These are phyloP conservation scores for Baronia brevicornis DNA, from an alignment of 2,888 invertebrate genomes.

Conservation along the genomic window DNA sequence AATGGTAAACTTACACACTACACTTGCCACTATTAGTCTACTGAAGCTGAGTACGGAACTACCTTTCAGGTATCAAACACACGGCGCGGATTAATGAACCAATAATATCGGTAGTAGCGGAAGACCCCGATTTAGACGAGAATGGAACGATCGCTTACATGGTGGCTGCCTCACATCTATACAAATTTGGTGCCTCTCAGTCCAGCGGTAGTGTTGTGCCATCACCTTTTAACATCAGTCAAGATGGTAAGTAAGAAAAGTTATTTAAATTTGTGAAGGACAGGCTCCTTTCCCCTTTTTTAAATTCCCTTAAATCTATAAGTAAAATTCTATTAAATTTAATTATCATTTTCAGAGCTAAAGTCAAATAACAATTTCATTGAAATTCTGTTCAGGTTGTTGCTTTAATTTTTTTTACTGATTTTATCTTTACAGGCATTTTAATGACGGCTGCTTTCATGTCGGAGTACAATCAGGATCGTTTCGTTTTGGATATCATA, in stretches of 20 bases:
- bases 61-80: constrained; percentile 79
- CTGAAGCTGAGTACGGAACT: background rate
- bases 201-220: constrained; percentile 91
- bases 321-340: too few species aligned
- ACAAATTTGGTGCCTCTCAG: constrained; percentile 84
- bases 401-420: background rate
- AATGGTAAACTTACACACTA: too few species aligned
- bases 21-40: background rate
- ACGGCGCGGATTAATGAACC: constrained; percentile 85
- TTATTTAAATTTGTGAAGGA: background rate
- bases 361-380: too few species aligned
- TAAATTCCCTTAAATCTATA: too few species aligned
- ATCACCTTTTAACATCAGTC: constrained; percentile 88
- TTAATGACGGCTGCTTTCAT: constrained; percentile 86
- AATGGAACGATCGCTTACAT: constrained; percentile 90
- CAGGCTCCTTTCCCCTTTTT: too few species aligned
- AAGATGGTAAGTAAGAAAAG: constrained; percentile 73
- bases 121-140: constrained; percentile 87
- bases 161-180: constrained; percentile 87
- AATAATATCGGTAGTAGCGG: constrained; percentile 84
- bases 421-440: constrained; percentile 37
- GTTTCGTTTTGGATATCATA: constrained; percentile 88
- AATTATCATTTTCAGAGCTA: too few species aligned
- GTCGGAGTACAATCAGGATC: constrained; percentile 92
- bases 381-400: too few species aligned